Base-by-base conservation (phyloP, 2,113 vertebrate genomes). In the Edolisoma coerulescens region DNA sequence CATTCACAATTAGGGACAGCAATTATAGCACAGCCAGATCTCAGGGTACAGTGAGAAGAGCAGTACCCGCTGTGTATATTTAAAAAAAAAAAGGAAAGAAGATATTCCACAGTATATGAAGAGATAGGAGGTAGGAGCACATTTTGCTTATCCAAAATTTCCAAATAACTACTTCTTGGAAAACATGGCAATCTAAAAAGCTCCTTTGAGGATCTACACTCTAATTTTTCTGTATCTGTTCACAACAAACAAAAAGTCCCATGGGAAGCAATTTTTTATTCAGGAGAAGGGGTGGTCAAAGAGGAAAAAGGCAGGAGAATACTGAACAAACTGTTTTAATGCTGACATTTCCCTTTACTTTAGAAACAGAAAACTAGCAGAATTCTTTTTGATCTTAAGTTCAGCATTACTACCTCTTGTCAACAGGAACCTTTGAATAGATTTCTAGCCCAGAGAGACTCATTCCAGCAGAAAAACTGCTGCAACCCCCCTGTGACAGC, bases 201-300 rank as follows among this genome's bases (percentile, higher is more conserved):
- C 21, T 83, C 57, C 53, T 84, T 6, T 73, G 28, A 69, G 28
- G 39, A 95, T 18, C 20, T 28, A n/a, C 6, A 45, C 33, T 60
- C 16, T 44, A 11, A 8, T 18, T 69, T 61, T 69, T 61, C 39
- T 78, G 0, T 39, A 53, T 7, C 19, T 68, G 59, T 68, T 35
- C n/a, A 45, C 11, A 39, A 61, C 39, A 67, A 82, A 24, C 19
- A 82, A 15, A 4, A 74, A 8, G 27, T 56, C 15, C 19, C 41
- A 17, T 3, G 11, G 44, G 45, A 81, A 50, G 37, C 53, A 61
- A 28, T 42, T 1, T 18, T 67, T 65, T 82, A 68, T 47, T 80
- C 16, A 16, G 16, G 14, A 4, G 3, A 1, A 19, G 3, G 6
- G 5, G 0, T 0, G 1, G 10, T 17, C 12, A 78, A 49, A 32